Percentiles rank a stretch among this genome's conserved stretches.
Evolutionary conservation across 2,797 vertebrate species (phyloP).

Genomic region (Enteromius afrohamiltoni): DNA sequence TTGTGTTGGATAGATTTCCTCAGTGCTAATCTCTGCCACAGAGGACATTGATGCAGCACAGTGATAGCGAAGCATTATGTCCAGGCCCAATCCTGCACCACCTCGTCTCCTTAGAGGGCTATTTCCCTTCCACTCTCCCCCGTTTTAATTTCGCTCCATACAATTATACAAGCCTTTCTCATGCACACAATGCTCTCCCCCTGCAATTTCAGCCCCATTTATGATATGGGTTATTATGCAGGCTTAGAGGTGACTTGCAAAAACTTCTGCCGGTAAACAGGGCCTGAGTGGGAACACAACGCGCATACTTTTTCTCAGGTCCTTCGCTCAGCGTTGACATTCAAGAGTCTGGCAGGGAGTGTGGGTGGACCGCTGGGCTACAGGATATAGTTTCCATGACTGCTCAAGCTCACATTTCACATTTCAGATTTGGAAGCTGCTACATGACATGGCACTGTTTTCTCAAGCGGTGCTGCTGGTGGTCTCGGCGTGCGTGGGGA

Average conservation of each 20-base stretch:
- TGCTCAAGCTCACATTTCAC: slow-evolving; percentile 44
- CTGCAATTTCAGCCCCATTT: slow-evolving; percentile 48
- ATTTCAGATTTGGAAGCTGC: slow-evolving; percentile 38
- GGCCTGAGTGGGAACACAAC: slow-evolving; percentile 22
- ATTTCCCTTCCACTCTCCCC: slow-evolving; percentile 31
- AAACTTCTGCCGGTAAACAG: slow-evolving; percentile 29
- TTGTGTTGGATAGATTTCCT: slow-evolving; percentile 54
- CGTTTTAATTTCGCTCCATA: slow-evolving; percentile 39
- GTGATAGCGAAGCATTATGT: slow-evolving; percentile 50
- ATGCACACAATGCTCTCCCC: slow-evolving; percentile 35
- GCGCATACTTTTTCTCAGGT: not conserved
- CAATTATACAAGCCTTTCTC: slow-evolving; percentile 51
- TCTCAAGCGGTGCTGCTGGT: slow-evolving; percentile 4
- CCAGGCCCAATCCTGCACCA: slow-evolving; percentile 34
- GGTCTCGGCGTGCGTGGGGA: not conserved
- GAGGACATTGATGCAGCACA: slow-evolving; percentile 38
- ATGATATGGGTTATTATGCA: slow-evolving; percentile 50
- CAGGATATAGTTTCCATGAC: slow-evolving; percentile 27
- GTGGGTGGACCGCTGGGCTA: slow-evolving; percentile 28
- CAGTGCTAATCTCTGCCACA: slow-evolving; percentile 41
- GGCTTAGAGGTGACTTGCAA: slow-evolving; percentile 47
- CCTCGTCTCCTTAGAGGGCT: slow-evolving; percentile 45
- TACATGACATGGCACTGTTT: slow-evolving; percentile 29
- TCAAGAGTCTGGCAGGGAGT: slow-evolving; percentile 33
- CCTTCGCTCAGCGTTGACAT: slow-evolving; percentile 23